Base-by-base conservation (phyloP, 1,140 invertebrate genomes). In the Centruroides sculpturatus region DNA sequence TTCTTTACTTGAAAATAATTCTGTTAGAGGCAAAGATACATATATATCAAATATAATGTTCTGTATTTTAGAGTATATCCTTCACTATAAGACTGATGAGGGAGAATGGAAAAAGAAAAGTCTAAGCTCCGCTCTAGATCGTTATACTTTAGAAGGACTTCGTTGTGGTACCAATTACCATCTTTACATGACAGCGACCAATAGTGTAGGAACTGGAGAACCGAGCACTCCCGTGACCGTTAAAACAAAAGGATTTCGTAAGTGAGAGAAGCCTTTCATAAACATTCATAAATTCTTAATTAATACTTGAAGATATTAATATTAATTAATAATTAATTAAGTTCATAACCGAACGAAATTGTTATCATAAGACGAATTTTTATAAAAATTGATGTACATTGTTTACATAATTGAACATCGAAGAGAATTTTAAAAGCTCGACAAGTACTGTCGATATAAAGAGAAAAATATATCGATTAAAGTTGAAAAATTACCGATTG, bases 111-210 rank as follows among this genome's bases (percentile, higher is more conserved):
- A 60, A 34, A 60, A 41, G 3, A 60, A 64, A 12, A 58, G 50
- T 23, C 48, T 64, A n/a, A 57, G 59, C 41, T 60, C 57, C 12
- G 60, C 50, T 3, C 47, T 55, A 3, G 62, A 60, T n/a, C 49
- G 48, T 7, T 64, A 64, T 41, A 60, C 56, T 10, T 72, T 91
- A 35, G 81, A 82, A 47, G 80, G 82, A 23, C 74, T 92, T 13
- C 79, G 82, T 64, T 92, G 89, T 74, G 90, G 82, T 0, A 80
- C 80, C 3, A 72, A 69, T 41, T 83, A 83, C 67, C 77, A 78
- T 59, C 79, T 83, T 66, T 72, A 74, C 48, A 62, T 77, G n/a
- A 68, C 69, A 8, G 74, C 76, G 13, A 70, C 70, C 49, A 77
- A 77, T 60, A 68, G 69, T 53, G 64, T 76, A 12, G 76, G 76